Percentiles rank a stretch among this genome's conserved stretches.
Conservation (phyloP, 2,888 invertebrate species). For the Terebella lapidaria region DNA sequence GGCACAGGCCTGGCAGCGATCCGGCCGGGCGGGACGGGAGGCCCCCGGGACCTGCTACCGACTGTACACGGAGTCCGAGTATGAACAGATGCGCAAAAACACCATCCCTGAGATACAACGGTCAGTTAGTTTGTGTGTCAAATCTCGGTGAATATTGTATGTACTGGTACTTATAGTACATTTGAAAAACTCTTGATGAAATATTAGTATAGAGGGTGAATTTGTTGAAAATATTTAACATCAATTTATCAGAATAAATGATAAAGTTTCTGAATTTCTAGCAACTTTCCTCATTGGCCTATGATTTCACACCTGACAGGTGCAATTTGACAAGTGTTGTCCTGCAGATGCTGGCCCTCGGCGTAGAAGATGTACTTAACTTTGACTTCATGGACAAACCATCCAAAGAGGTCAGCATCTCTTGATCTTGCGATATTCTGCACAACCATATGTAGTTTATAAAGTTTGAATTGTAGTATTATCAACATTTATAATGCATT, state of each 20-base stretch:
- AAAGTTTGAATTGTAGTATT: background rate
- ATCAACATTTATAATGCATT: too few relatives aligned
- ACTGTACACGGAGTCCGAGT: conserved; percentile 75
- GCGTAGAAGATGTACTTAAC: conserved; percentile 68
- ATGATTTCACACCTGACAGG: conserved; percentile 42
- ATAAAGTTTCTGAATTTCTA: too few relatives aligned
- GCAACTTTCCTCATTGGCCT: too few relatives aligned
- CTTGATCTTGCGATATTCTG: background rate
- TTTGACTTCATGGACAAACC: conserved; percentile 92
- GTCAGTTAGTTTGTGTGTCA: conserved; percentile 36
- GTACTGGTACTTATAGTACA: background rate
- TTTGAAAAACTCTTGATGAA: background rate
- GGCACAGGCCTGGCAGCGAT: conserved; percentile 88
- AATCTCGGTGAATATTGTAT: background rate
- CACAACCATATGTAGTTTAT: background rate
- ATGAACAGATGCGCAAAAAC: conserved; percentile 66
- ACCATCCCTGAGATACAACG: conserved; percentile 81
- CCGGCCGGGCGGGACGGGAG: conserved; percentile 87
- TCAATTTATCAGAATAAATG: too few relatives aligned
- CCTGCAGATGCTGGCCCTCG: conserved; percentile 78
- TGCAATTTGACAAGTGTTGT: conserved; percentile 69
- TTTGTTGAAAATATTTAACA: too few relatives aligned
- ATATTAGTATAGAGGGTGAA: background rate
- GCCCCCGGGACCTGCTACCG: conserved; percentile 78
- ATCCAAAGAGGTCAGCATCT: conserved; percentile 59